Evolutionary conservation across 2,797 vertebrate species (phyloP), one percentile per base, ranked within the genome.

Genomic region (Nothura maculosa): DNA sequence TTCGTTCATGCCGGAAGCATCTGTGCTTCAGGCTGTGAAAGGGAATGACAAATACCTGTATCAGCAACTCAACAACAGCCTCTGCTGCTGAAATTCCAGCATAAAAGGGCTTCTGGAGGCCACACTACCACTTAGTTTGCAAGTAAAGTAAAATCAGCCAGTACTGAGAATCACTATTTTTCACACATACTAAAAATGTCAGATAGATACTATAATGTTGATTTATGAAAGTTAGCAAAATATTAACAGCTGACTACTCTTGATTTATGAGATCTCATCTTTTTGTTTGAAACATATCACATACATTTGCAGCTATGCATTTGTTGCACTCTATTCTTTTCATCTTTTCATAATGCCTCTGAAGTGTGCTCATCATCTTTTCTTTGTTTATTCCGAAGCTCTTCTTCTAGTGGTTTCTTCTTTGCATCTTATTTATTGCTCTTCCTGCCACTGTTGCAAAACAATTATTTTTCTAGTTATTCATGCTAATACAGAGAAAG

Each of bases 381-480:
- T 64, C 77, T 76, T 34, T 92, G 28, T 67, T 96, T 91, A n/a
- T 95, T 54, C 77, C 92, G 45, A 43, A n/a, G 40, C 54, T 96
- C 73, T 60, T 88, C 30, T 28, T 77, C 66, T 64, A 90, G 42
- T 50, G 58, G 21, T 36, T 77, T 78, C 8, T 82, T 96, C 67
- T n/a, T 66, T 55, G 22, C 69, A 15, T 54, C 25, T 64, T 25
- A 66, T 28, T 43, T 91, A 54, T 20, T 94, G 21, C 5, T 97
- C 90, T 87, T 96, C 86, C 43, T 85, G 45, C 92, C 95, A 96
- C 85, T 97, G 27, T 91, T 85, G 62, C 28, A 87, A 90, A 96
- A 75, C 96, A 75, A 87, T 67, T n/a, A 8, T 19, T 54, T 47
- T 32, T n/a, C 30, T 19, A 55, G 17, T 55, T n/a, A 55, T 55